Percentiles rank a stretch among this genome's conserved stretches.
Evolutionary conservation across 1,140 invertebrate genomes (phyloP).

Genomic region (Leptinotarsa texana): DNA sequence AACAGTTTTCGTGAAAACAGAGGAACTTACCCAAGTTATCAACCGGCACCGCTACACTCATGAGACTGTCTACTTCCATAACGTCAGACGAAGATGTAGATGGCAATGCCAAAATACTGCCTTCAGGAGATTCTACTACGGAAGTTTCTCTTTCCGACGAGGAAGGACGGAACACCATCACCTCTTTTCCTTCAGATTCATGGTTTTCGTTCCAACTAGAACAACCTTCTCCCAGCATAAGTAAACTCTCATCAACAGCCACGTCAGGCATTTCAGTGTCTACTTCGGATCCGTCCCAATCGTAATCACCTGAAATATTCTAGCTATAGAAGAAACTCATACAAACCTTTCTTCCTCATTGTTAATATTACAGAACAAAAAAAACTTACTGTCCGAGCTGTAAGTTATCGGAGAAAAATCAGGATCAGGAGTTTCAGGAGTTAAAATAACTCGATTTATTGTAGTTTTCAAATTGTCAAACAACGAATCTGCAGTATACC

Average conservation of each 20-base stretch:
- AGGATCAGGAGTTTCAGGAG: conserved; percentile 59
- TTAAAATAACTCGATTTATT: conserved; percentile 67
- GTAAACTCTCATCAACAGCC: conserved; percentile 33
- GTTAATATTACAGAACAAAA: background rate
- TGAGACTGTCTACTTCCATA: conserved; percentile 24
- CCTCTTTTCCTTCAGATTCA: conserved; percentile 32
- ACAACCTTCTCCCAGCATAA: conserved; percentile 22
- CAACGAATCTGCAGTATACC: conserved; percentile 78
- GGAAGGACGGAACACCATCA: conserved; percentile 33
- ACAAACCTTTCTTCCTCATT: no score
- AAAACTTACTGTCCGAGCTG: conserved; percentile 60
- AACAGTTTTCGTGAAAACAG: background rate
- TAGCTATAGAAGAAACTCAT: no score
- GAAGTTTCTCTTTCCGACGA: conserved; percentile 33
- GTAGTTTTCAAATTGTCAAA: conserved; percentile 78
- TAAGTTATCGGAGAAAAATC: conserved; percentile 60
- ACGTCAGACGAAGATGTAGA: conserved; percentile 10
- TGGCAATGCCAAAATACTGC: conserved; percentile 13
- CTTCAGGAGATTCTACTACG: background rate
- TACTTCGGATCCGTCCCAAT: conserved; percentile 64
- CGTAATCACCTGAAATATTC: conserved; percentile 58
- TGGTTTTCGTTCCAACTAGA: conserved; percentile 1
- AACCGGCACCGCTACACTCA: conserved; percentile 13
- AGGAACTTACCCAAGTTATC: background rate
- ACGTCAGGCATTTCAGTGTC: conserved; percentile 51